Evolutionary conservation across 1,140 invertebrate genomes (phyloP).

Genomic region (Ganaspis sp.): DNA sequence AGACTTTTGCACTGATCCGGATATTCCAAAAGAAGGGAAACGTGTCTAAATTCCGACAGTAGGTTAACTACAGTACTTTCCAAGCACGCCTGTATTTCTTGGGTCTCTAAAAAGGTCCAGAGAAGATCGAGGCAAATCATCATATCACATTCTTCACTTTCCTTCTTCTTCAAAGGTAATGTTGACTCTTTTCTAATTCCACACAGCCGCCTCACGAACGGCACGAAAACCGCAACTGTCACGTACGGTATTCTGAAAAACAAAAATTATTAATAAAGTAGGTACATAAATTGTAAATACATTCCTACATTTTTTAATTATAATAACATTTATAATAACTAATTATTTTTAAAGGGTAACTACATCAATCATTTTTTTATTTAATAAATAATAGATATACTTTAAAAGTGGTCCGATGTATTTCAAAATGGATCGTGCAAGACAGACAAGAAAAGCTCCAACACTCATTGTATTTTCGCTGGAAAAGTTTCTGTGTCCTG

Average conservation of each 20-base stretch:
- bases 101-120: constrained; percentile 82
- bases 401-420: constrained; percentile 75
- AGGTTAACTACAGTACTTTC: constrained; percentile 79
- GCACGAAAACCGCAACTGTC: constrained; percentile 77
- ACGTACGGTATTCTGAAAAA: constrained; percentile 74
- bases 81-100: constrained; percentile 80
- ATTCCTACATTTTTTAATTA: too few species aligned
- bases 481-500: not conserved
- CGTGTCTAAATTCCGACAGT: constrained; percentile 79
- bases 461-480: constrained; percentile 60
- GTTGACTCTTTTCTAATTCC: constrained; percentile 17
- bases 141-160: constrained; percentile 56
- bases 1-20: constrained; percentile 78
- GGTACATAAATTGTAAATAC: too few species aligned
- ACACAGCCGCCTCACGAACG: constrained; percentile 71
- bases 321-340: too few species aligned
- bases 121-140: constrained; percentile 78
- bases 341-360: too few species aligned
- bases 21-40: constrained; percentile 80
- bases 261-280: not conserved
- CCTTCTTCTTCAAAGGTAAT: constrained; percentile 34
- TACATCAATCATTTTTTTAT: too few species aligned
- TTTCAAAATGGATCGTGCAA: constrained; percentile 77
- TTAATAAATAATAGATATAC: too few species aligned
- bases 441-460: constrained; percentile 73